phyloP scores from a whole-genome alignment of 1,140 invertebrate species.

The Thereuonema tuberculata region DNA sequence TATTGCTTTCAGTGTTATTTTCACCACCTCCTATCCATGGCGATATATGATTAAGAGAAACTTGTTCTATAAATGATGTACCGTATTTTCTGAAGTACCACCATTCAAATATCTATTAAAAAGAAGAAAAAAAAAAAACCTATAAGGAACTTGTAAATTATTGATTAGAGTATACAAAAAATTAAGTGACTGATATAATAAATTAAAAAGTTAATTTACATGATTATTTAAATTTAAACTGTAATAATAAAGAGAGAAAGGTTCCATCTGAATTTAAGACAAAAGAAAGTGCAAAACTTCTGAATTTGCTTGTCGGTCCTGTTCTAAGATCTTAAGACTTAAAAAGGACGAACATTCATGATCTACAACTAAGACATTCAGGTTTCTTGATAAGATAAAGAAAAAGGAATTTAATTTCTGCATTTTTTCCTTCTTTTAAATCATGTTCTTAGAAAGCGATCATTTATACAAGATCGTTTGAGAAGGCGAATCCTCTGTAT shows the following conservation, averaged over 20 bases:
- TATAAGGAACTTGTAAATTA: not conserved
- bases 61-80: constrained; percentile 93
- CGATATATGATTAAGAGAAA: constrained; percentile 85
- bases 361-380: no score
- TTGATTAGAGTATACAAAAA: not conserved
- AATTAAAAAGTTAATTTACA: not conserved
- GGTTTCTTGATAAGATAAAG: no score
- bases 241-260: not conserved
- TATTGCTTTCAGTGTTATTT: constrained; percentile 25
- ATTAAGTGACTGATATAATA: not conserved
- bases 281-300: no score
- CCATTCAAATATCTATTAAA: constrained; percentile 86
- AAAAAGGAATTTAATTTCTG: no score
- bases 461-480: no score
- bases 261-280: no score
- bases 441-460: no score
- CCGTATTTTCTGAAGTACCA: constrained; percentile 99
- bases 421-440: no score
- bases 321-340: no score
- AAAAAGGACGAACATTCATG: no score
- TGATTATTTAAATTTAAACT: not conserved
- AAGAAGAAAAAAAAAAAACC: constrained; percentile 4
- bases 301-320: no score
- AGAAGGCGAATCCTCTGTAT: no score
- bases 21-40: constrained; percentile 73